Evolutionary conservation across 2,113 vertebrate species (phyloP), one percentile per base, ranked within the genome.

Genomic region (Centropus unirufus): DNA sequence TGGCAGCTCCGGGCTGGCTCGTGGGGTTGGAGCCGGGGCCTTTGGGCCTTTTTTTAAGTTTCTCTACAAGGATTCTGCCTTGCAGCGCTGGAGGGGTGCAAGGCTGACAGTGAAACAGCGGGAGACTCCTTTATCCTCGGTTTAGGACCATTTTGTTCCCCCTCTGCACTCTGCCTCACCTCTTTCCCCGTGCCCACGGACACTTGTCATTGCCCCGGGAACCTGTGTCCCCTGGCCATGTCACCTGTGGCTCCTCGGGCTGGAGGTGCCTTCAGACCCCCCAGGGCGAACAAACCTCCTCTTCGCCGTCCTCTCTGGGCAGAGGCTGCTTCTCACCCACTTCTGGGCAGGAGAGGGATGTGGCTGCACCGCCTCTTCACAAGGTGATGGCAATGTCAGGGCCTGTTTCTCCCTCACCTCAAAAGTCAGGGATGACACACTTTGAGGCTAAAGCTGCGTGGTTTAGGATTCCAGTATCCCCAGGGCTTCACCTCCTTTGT

Each of bases 151-250:
- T 21, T 92, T 66, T 59, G 39, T 77, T 63, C 40, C 44, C 23
- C 46, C 36, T 32, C 66, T 16, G 30, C 0, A 16, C 46, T 36
- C 29, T 19, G 59, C 58, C 27, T 68, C 61, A 14, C 44, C 15
- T 1, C 44, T 0, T 2, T n/a, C 18, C 62, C 83, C 39, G 22
- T n/a, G 69, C 5, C 0, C 57, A 7, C 22, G 18, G 70, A 32
- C 55, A 26, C 21, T n/a, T 21, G 2, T 4, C 19, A 1, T 67
- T 15, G 82, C 79, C 36, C 39, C 55, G 52, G 89, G 8, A 72
- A 34, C 23, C 3, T 6, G 0, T 7, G 4, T 62, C 19, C 61
- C 89, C 11, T 42, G 36, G 69, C 64, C n/a, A 1, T 20, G 73
- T 29, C 68, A 17, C 23, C 66, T 6, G 1, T 18, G 70, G 87